Conservation (phyloP, 2,888 invertebrate species). For the Drosophila seclusa region DNA sequence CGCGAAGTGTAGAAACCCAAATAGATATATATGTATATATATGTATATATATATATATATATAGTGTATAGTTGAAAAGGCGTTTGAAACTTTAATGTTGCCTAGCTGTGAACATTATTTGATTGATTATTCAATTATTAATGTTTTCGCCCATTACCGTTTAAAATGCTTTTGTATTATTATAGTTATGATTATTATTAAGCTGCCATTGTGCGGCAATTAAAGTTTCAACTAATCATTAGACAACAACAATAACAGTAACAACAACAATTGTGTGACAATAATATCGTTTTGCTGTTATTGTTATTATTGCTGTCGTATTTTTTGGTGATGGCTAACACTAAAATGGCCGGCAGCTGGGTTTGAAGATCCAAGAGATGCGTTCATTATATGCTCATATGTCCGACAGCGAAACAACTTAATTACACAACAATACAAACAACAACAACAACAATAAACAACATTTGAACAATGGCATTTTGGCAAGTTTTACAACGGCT, state of each 20-base stretch:
- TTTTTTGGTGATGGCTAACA: conserved; percentile 6
- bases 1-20: not conserved
- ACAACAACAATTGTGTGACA: conserved; percentile 71
- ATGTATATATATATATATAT: too few species aligned
- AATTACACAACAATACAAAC: conserved; percentile 73
- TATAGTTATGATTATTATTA: conserved; percentile 52
- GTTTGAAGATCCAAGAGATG: conserved; percentile 49
- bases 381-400: conserved; percentile 61
- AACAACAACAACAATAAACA: conserved; percentile 23
- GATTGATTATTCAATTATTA: conserved; percentile 56
- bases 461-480: conserved; percentile 62
- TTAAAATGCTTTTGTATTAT: conserved; percentile 36
- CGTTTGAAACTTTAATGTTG: not conserved
- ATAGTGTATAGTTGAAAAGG: not conserved
- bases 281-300: conserved; percentile 59
- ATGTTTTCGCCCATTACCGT: conserved; percentile 36
- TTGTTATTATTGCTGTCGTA: conserved; percentile 24
- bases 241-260: conserved; percentile 57
- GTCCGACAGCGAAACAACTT: conserved; percentile 76
- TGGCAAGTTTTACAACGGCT: conserved; percentile 57
- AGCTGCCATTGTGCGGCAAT: conserved; percentile 75
- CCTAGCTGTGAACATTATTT: conserved; percentile 13
- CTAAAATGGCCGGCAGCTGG: conserved; percentile 52
- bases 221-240: conserved; percentile 75
- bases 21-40: too few species aligned